Base-by-base conservation (phyloP, 1,140 invertebrate genomes). In the Panagrolaimus sp. region DNA sequence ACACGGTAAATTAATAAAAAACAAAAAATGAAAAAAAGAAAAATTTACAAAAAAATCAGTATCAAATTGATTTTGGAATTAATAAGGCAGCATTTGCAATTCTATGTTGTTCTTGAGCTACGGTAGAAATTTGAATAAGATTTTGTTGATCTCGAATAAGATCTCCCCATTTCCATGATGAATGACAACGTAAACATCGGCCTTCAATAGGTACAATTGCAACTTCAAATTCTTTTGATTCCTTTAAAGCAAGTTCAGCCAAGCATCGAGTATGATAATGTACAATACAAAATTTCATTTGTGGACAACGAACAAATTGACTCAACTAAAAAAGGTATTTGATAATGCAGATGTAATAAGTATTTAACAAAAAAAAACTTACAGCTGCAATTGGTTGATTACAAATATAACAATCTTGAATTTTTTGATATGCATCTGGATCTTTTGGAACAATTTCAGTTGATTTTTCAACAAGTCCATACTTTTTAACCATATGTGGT, bases 401-500 rank as follows among this genome's bases (percentile, higher is more conserved):
- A 57, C 79, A 81, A 13, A 83, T 46, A 47, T 66, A 53, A 65
- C 79, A 81, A 47, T 71, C 63, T 43, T 68, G 64, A 43, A 81
- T 67, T 25, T 47, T 66, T 45, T 65, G 53, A 65, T 81, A 81
- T 14, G 70, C 71, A 23, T 63, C 65, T 5, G 67, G 23, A 11
- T 69, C 66, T 7, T 63, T 16, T 0, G 78, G 74, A 20, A 82
- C 71, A 7, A 71, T 42, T 11, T 66, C 70, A 25, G 63, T 70
- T 13, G 65, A 47, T 70, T 81, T 81, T 63, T 74, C 62, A 13
- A 81, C 78, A 44, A 69, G 63, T 14, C 79, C 79, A 61, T 70
- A 81, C 83, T 84, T 84, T 86, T 70, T 38, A 42, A 67, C 63
- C 20, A 83, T 71, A 64, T 84, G 77, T 7, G 44, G 11, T n/a